These are phyloP conservation scores for Drosophila nigromelanica DNA, from an alignment of 1,140 invertebrate genomes.

Conservation along the genomic window DNA sequence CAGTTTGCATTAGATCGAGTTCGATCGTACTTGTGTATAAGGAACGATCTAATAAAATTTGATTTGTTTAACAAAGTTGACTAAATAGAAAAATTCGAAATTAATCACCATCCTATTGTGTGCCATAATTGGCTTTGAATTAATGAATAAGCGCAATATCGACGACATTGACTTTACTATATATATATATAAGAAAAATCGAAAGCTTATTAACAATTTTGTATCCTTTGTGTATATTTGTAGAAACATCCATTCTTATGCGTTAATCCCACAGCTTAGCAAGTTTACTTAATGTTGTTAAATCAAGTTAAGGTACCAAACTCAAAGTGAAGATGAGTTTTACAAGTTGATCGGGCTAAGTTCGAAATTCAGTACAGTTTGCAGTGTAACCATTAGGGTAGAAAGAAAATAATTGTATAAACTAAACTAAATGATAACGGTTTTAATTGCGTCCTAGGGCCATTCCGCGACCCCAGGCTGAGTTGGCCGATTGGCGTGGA, in stretches of 20 bases:
- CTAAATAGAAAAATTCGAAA: too few relatives aligned
- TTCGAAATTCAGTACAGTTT: constrained; percentile 50
- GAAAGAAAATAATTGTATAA: constrained; percentile 23
- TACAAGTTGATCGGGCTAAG: constrained; percentile 29
- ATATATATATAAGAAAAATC: background rate
- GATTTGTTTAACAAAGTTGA: too few relatives aligned
- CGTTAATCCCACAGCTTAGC: constrained; percentile 39
- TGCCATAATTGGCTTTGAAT: background rate
- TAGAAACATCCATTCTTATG: background rate
- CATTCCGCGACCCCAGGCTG: constrained; percentile 90
- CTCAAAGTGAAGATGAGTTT: constrained; percentile 15
- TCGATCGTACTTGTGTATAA: too few relatives aligned
- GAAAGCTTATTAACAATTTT: constrained; percentile 1
- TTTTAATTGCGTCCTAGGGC: constrained; percentile 85
- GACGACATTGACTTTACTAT: background rate
- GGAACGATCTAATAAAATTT: too few relatives aligned
- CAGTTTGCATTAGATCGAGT: too few relatives aligned
- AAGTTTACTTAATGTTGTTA: constrained; percentile 36
- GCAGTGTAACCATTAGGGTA: constrained; percentile 27
- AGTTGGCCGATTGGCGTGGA: constrained; percentile 84
- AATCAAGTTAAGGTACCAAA: constrained; percentile 12
- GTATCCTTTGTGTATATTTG: constrained; percentile 19
- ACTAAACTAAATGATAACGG: constrained; percentile 32
- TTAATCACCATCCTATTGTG: too few relatives aligned
- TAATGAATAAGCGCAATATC: background rate